Evolutionary conservation across 2,113 vertebrate genomes (phyloP).

Genomic region (Malaclemys terrapin): DNA sequence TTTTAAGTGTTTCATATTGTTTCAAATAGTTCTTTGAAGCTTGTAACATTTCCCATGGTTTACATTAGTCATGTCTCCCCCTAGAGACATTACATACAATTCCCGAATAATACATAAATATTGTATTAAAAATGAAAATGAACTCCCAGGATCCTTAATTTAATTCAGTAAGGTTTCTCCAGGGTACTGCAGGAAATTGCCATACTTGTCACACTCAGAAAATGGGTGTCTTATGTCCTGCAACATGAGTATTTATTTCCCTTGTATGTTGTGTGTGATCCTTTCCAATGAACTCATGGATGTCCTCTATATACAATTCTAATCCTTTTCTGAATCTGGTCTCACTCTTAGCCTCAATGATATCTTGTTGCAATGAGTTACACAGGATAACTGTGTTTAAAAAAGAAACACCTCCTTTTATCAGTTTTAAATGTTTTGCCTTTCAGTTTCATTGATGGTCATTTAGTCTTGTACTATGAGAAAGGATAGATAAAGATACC

Average conservation of each 20-base stretch:
- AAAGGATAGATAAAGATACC: neutral
- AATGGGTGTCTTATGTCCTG: neutral
- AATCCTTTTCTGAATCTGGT: neutral
- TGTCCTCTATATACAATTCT: neutral
- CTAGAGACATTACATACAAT: neutral
- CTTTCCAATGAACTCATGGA: neutral
- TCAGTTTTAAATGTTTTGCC: neutral
- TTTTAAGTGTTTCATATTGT: neutral
- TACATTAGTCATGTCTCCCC: neutral
- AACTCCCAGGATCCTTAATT: neutral
- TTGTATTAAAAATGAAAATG: neutral
- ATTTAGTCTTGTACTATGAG: neutral
- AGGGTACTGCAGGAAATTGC: neutral
- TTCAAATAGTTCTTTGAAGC: neutral
- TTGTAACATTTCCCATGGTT: neutral
- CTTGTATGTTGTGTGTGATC: neutral
- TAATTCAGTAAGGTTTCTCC: neutral
- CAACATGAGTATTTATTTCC: neutral
- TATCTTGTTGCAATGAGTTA: neutral
- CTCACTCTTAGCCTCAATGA: neutral
- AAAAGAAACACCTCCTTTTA: neutral
- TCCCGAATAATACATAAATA: neutral
- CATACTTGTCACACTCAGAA: neutral
- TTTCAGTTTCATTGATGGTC: neutral
- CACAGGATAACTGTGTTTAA: neutral